Evolutionary conservation across 2,797 vertebrate genomes (phyloP), one percentile per base, ranked within the genome.

Genomic region (Protonibea diacanthus): DNA sequence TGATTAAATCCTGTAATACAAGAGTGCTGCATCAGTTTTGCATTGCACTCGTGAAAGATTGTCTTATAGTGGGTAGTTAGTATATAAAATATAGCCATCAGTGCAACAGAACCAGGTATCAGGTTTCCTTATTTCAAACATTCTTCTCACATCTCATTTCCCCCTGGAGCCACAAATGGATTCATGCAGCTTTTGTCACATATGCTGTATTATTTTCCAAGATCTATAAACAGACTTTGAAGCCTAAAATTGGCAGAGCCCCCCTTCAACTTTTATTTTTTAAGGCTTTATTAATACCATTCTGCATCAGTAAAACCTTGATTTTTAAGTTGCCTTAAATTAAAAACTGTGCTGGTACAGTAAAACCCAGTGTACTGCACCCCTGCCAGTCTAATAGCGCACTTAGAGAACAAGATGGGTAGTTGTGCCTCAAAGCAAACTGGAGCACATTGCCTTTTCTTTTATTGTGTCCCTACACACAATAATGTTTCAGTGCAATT

Each of bases 401-500:
- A 52, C 20, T 70, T 38, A 49, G 21, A 59, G 29, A 75, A 78
- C 21, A 48, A 65, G 14, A 71, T 47, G 27, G 47, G 44, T 62
- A 53, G 40, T 40, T 42, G 44, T 72, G 53, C 60, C 71, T 80
- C 29, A 14, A 71, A 67, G 63, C 42, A 77, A 81, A 74, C 63
- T 62, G 49, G 48, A 74, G 65, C 53, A 38, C 52, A 71, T 38
- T 73, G 42, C 51, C n/a, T 47, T 70, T 56, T 61, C 1, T 80
- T 85, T 80, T 68, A 76, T 68, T 83, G 61, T 67, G 10, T 33
- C 29, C 29, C 6, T 53, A 44, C 72, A 40, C 58, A 20, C 25
- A 74, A 42, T 40, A 64, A 78, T 71, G 65, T 71, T 44, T 68
- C 51, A 62, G 68, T 47, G 65, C 74, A 82, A 79, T 86, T 85